Conservation (phyloP, 2,888 invertebrate genomes). For the Pardosa pseudoannulata region DNA sequence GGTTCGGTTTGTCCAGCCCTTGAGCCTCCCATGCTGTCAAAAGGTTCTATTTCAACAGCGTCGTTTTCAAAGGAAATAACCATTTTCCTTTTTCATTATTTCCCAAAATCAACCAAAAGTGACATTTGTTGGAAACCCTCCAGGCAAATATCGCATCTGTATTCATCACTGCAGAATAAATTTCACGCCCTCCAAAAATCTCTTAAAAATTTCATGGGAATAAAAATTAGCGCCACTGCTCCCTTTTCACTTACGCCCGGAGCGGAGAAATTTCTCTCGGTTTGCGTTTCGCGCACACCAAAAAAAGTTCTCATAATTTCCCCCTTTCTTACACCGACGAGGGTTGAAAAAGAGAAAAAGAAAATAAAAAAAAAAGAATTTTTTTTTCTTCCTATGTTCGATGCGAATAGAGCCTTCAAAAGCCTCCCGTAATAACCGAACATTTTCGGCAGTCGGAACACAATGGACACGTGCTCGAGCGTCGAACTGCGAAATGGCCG, state of each 20-base stretch:
- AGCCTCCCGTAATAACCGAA: neutral
- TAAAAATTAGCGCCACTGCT: neutral
- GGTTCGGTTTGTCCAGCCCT: no score
- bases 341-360: neutral
- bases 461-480: neutral
- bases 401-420: neutral
- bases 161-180: no score
- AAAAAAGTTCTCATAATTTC: neutral
- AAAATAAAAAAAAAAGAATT: neutral
- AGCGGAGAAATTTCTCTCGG: no score
- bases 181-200: no score
- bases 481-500: neutral
- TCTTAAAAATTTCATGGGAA: slow-evolving; percentile 2
- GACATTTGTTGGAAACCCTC: no score
- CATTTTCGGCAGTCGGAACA: neutral
- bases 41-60: no score
- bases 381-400: no score
- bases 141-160: no score
- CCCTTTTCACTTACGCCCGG: neutral
- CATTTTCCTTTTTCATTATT: no score
- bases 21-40: no score
- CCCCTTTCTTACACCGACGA: neutral
- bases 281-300: neutral
- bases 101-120: no score
- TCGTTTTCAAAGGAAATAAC: no score